Evolutionary conservation across 2,888 invertebrate genomes (phyloP).

Genomic region (Athripsodes cinereus): DNA sequence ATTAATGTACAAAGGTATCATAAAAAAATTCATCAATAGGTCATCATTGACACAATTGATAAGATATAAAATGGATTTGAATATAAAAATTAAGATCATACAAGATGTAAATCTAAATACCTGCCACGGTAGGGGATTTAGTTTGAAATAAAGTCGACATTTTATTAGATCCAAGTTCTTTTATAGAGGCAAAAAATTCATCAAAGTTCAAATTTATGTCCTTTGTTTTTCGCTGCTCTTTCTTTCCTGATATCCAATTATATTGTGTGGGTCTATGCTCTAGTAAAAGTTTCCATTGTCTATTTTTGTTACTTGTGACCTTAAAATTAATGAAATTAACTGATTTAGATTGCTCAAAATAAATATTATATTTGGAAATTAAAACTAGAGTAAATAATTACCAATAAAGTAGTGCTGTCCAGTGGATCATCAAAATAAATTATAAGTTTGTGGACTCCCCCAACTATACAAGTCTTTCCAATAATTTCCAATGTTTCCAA

Average conservation of each 20-base stretch:
- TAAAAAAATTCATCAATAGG: no score
- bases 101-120: no score
- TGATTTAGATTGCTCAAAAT: neutral
- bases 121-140: slow-evolving; percentile 20
- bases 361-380: no score
- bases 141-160: slow-evolving; percentile 43
- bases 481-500: slow-evolving; percentile 63
- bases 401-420: slow-evolving; percentile 48
- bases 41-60: no score
- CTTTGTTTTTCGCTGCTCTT: slow-evolving; percentile 33
- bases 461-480: slow-evolving; percentile 59
- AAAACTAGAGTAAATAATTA: slow-evolving; percentile 32
- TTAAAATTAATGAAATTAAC: slow-evolving; percentile 36
- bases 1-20: no score
- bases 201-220: slow-evolving; percentile 42
- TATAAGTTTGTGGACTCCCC: slow-evolving; percentile 56
- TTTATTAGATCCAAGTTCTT: slow-evolving; percentile 48
- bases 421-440: slow-evolving; percentile 68
- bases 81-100: no score
- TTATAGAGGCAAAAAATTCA: slow-evolving; percentile 47
- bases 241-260: slow-evolving; percentile 54
- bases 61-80: no score
- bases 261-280: slow-evolving; percentile 72
- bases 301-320: slow-evolving; percentile 66
- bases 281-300: slow-evolving; percentile 76